A percentile compares a stretch with the other conserved stretches of the same genome.
Evolutionary conservation across 2,797 vertebrate genomes (phyloP).

Genomic region (Lophotriccus pileatus): DNA sequence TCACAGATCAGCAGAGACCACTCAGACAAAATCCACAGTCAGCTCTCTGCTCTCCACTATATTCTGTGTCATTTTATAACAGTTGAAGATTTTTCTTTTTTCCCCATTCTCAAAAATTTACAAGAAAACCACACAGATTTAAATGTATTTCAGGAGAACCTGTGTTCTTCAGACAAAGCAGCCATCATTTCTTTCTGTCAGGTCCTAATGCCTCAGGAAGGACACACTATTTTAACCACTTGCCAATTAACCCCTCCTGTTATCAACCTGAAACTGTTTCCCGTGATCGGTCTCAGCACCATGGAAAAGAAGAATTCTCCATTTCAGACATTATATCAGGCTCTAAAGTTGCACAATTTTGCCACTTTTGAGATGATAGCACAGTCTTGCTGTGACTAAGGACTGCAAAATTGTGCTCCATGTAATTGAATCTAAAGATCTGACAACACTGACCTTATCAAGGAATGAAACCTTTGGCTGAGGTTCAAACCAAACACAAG

Average conservation of each 20-base stretch:
- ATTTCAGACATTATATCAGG: neutral
- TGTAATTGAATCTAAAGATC: slow-evolving; percentile 46
- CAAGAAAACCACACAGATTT: neutral
- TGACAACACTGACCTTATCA: slow-evolving; percentile 51
- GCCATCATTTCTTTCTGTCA: neutral
- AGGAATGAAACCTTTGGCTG: slow-evolving; percentile 41
- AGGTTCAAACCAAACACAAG: slow-evolving; percentile 8
- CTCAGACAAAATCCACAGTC: neutral
- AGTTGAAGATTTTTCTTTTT: neutral
- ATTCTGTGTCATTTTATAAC: neutral
- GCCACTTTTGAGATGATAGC: neutral
- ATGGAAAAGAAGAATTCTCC: neutral
- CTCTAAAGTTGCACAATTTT: neutral
- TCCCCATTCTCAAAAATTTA: neutral
- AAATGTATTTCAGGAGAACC: neutral
- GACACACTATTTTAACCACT: neutral
- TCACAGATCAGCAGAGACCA: neutral
- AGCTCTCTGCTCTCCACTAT: neutral
- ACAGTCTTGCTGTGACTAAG: neutral
- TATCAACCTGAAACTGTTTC: neutral
- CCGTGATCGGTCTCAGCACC: neutral
- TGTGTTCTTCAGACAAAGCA: neutral
- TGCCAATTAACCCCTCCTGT: neutral
- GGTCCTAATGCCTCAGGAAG: neutral
- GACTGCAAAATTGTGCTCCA: slow-evolving; percentile 8